Conservation (phyloP, 2,797 vertebrate species). For the Halcyon badia region DNA sequence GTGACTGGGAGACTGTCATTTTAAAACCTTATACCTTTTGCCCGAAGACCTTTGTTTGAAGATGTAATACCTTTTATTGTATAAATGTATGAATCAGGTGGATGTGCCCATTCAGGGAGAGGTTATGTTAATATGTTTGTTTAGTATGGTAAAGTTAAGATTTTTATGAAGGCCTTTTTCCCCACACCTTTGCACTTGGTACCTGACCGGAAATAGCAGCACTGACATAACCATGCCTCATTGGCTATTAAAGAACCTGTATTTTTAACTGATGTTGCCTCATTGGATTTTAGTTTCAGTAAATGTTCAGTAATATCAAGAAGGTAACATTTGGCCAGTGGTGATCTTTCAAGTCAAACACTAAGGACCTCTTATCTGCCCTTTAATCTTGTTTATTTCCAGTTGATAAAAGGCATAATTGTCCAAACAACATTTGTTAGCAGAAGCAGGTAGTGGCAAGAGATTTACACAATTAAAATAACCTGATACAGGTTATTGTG, state of each 20-base stretch:
- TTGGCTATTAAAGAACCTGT: background rate
- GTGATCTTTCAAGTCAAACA: background rate
- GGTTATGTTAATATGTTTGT: background rate
- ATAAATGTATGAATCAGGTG: background rate
- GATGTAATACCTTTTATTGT: background rate
- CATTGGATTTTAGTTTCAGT: background rate
- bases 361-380: background rate
- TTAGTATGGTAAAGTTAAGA: background rate
- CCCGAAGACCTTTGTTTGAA: background rate
- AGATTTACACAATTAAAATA: background rate
- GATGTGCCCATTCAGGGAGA: background rate
- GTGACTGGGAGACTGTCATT: background rate
- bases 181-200: background rate
- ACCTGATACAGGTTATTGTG: background rate
- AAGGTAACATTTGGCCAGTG: background rate
- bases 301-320: background rate
- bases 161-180: background rate
- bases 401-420: background rate
- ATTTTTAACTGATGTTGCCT: background rate
- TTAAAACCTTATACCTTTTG: background rate
- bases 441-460: background rate
- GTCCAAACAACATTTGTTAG: background rate
- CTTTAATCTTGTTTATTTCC: background rate
- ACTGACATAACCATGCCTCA: rapidly evolving
- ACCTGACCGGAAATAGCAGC: background rate